These are phyloP conservation scores for Sebastes kiyomatsui DNA, from an alignment of 2,797 vertebrate species.

Conservation along the genomic window DNA sequence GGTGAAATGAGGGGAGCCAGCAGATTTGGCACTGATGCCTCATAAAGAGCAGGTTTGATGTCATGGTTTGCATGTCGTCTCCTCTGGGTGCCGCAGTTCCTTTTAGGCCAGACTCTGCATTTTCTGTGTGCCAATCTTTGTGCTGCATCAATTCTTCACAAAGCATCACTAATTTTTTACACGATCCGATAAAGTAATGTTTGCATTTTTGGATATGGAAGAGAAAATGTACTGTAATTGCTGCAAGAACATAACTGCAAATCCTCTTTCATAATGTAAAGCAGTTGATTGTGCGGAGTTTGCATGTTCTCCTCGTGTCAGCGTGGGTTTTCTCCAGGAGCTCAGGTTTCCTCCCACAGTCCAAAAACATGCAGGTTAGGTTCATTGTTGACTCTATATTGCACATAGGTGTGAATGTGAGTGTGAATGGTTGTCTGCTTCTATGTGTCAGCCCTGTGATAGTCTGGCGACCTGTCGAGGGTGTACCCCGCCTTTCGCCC, in stretches of 20 bases:
- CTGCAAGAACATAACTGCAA: neutral
- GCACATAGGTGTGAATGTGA: no score
- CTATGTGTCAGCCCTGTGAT: no score
- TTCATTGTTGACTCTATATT: no score
- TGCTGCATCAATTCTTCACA: neutral
- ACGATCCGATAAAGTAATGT: neutral
- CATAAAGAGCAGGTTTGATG: neutral
- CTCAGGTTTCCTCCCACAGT: no score
- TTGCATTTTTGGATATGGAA: neutral
- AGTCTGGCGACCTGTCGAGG: no score
- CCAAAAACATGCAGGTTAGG: no score
- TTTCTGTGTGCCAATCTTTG: conserved; percentile 2
- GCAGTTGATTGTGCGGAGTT: neutral
- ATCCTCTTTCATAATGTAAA: neutral
- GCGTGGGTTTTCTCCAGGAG: no score
- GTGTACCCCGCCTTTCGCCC: no score
- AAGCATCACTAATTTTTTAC: neutral
- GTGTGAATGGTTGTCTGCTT: no score
- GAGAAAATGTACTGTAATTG: neutral
- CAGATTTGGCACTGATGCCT: neutral
- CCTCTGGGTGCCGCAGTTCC: conserved; percentile 17
- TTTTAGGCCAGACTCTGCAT: neutral
- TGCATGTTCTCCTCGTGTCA: no score
- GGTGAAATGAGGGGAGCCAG: neutral
- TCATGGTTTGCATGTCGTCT: conserved; percentile 1